Base-by-base conservation (phyloP, 2,797 vertebrate genomes). In the Natrix natrix region DNA sequence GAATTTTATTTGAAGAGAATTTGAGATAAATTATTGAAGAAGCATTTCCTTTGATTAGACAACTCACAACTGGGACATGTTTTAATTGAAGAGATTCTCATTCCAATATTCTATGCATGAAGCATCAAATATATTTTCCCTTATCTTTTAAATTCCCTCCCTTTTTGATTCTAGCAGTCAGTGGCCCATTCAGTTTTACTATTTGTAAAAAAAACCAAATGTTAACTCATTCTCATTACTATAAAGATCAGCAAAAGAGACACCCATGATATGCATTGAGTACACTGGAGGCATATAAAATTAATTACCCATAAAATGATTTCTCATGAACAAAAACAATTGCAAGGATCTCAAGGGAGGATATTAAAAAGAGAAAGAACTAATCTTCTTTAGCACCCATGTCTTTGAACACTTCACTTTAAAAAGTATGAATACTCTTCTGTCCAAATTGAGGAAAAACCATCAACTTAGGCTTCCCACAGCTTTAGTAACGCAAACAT, bases 281-380 rank as follows among this genome's bases (percentile, higher is more conserved):
- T 61, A 93, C 37, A 90, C 14, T 12, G 26, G 89, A 86, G 56
- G 28, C 16, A 95, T 56, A 43, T 92, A 94, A 92, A 95, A 24
- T 8, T 83, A 94, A 91, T 8, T 74, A 95, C 86, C 24, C 91
- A 52, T 92, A 11, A 88, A 93, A 56, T 59, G 24, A 4, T 17
- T 63, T 87, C 32, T 83, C 90, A 16, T 8, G 16, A 90, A 89
- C 69, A 66, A 92, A 28, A 94, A 56, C 12, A 17, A 20, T 5
- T 14, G 32, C 5, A 69, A 43, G 28, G 5, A n/a, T 74, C 43
- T 8, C 24, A 88, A 17, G 22, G 74, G 48, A 12, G 43, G 24
- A 92, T 55, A 57, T 16, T 28, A 16, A 11, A 3, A n/a, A 60
- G 54, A 60, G 1, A 90, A 87, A 93, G 24, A 92, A 43, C 37